Conservation (phyloP, 2,888 invertebrate species). For the Myathropa florea region DNA sequence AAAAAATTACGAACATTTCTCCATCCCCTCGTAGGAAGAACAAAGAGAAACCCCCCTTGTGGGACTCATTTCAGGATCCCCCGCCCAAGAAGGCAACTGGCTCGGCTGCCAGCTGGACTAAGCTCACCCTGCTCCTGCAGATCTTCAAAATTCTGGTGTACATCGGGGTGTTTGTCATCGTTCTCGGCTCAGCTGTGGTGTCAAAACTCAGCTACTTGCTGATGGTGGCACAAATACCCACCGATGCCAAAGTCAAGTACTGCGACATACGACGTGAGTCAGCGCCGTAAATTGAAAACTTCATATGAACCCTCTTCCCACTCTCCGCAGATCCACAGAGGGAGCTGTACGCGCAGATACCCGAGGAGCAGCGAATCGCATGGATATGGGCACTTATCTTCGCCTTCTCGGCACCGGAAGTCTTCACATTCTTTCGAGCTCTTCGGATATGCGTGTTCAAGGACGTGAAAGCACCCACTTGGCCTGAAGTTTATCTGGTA, state of each 20-base stretch:
- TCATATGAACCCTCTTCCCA: not conserved
- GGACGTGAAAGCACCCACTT: conserved; percentile 83
- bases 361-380: conserved; percentile 85
- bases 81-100: conserved; percentile 86
- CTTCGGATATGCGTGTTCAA: conserved; percentile 88
- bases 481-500: conserved; percentile 83
- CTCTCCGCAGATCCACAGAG: conserved; percentile 82
- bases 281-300: conserved; percentile 13
- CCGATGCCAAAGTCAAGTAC: conserved; percentile 82
- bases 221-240: conserved; percentile 86
- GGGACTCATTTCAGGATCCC: conserved; percentile 90
- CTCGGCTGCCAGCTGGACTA: conserved; percentile 85
- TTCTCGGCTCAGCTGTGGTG: conserved; percentile 85
- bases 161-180: conserved; percentile 84
- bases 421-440: conserved; percentile 87
- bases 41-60: conserved; percentile 82
- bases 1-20: not conserved
- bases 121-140: conserved; percentile 84
- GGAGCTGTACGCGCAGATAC: conserved; percentile 84
- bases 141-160: conserved; percentile 87
- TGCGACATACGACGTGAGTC: conserved; percentile 82
- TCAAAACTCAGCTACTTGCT: conserved; percentile 89
- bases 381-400: conserved; percentile 92
- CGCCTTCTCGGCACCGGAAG: conserved; percentile 89
- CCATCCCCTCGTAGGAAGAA: conserved; percentile 60